Evolutionary conservation across 2,888 invertebrate species (phyloP).

Genomic region (Drosophila vallismaia): DNA sequence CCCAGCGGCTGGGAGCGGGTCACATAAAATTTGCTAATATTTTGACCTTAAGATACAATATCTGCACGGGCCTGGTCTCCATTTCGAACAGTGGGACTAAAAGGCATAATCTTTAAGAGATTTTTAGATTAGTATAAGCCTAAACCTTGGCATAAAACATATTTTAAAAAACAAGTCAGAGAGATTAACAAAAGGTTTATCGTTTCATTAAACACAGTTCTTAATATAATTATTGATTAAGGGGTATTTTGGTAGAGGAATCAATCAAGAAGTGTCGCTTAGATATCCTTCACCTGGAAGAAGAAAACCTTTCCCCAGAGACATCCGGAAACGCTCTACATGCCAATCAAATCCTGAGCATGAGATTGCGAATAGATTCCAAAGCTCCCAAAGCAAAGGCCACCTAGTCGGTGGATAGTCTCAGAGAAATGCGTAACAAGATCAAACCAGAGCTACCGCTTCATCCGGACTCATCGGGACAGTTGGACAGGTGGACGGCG

Average conservation of each 20-base stretch:
- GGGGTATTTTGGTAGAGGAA: slow-evolving; percentile 37
- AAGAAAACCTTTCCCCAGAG: neutral
- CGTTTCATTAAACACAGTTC: too few relatives aligned
- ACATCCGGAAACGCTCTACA: slow-evolving; percentile 21
- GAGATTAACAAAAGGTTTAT: too few relatives aligned
- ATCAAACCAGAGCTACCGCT: slow-evolving; percentile 76
- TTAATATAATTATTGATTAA: neutral
- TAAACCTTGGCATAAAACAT: too few relatives aligned
- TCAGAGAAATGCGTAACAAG: slow-evolving; percentile 71
- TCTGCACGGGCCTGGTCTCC: slow-evolving; percentile 23
- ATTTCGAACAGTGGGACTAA: slow-evolving; percentile 58
- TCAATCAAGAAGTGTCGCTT: slow-evolving; percentile 51
- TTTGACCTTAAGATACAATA: slow-evolving; percentile 68
- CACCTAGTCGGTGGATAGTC: slow-evolving; percentile 39
- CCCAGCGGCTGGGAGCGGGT: slow-evolving; percentile 51
- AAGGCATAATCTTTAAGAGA: neutral
- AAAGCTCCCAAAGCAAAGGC: slow-evolving; percentile 24
- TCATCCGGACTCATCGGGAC: slow-evolving; percentile 10
- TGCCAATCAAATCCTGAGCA: slow-evolving; percentile 52
- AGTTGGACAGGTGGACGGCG: slow-evolving; percentile 21
- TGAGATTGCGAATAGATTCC: slow-evolving; percentile 32
- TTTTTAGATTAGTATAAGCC: neutral
- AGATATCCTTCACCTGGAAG: neutral
- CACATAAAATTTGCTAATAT: slow-evolving; percentile 76
- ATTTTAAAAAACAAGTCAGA: too few relatives aligned